Evolutionary conservation across 2,113 vertebrate species (phyloP), one percentile per base, ranked within the genome.

Genomic region (Peromyscus maniculatus): DNA sequence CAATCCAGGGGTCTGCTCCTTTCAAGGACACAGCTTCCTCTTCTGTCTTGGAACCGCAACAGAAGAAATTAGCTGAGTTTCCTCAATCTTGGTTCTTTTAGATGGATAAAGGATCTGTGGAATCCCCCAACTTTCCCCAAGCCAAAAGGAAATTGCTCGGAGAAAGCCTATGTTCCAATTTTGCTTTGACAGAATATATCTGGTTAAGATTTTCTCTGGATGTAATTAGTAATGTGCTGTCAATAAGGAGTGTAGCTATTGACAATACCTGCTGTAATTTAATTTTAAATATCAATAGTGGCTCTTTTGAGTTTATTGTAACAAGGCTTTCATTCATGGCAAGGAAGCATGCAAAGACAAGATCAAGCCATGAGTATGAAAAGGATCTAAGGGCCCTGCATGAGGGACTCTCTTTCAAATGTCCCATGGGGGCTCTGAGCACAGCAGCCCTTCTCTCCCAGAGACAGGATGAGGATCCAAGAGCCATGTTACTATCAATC

Each of bases 251-350:
- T 82, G 89, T 78, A 94, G 89, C 84, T 96, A 97, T 39, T 8
- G 67, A 97, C 78, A 96, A 64, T 92, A 97, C 91, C 96, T 97
- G 80, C 49, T 95, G 91, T 78, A 89, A 96, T 89, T 96, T 96
- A 96, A 98, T 97, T 96, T 97, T 96, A 97, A 97, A 96, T 93
- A 95, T 91, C 97, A 97, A 89, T 95, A 78, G 57, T 28, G 97
- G 97, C 91, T 97, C 97, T 49, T 49, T 6, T 96, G 95, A 95
- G 95, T 96, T 96, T 89, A 89, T 78, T 95, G 57, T 95, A 97
- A 97, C 69, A 97, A 91, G 96, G 96, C 95, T 96, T 94, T 97
- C 79, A 93, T 79, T 66, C 49, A 87, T 2, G 66, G 67, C 62
- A 96, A 93, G 87, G 64, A 97, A 94, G 77, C 82, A 74, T 94